Percentiles rank a stretch among this genome's conserved stretches.
Evolutionary conservation across 2,797 vertebrate genomes (phyloP).

Genomic region (Sebastes elongatus): DNA sequence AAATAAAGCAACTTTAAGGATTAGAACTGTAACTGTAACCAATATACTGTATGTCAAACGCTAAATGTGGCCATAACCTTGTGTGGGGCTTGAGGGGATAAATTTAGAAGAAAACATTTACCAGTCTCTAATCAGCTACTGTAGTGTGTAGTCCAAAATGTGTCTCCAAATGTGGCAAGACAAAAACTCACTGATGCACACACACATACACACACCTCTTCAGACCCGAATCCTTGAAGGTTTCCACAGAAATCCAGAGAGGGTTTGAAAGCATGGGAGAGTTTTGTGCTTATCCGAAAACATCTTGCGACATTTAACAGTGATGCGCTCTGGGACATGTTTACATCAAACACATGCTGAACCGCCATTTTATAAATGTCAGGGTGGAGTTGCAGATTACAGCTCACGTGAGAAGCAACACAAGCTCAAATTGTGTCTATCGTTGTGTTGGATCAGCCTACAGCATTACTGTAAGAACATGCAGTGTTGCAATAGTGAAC

Average conservation of each 20-base stretch:
- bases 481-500: background rate
- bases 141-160: background rate
- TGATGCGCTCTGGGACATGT: constrained; percentile 53
- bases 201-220: constrained; percentile 9
- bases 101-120: background rate
- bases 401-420: constrained; percentile 21
- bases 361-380: constrained; percentile 63
- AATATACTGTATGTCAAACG: background rate
- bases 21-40: background rate
- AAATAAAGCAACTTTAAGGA: background rate
- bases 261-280: constrained; percentile 28
- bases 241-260: constrained; percentile 18
- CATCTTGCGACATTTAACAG: constrained; percentile 68
- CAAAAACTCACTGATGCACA: background rate
- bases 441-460: constrained; percentile 6
- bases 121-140: background rate
- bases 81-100: too few relatives aligned
- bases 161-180: background rate
- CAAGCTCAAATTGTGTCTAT: constrained; percentile 6
- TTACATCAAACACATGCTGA: constrained; percentile 61
- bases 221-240: background rate
- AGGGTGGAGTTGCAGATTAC: constrained; percentile 37
- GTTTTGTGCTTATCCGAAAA: constrained; percentile 53
- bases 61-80: background rate
- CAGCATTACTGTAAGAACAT: background rate